A percentile compares a stretch with the other conserved stretches of the same genome.
These are phyloP conservation scores for Dexiosoma caninum DNA, from an alignment of 2,888 invertebrate genomes.

Conservation along the genomic window DNA sequence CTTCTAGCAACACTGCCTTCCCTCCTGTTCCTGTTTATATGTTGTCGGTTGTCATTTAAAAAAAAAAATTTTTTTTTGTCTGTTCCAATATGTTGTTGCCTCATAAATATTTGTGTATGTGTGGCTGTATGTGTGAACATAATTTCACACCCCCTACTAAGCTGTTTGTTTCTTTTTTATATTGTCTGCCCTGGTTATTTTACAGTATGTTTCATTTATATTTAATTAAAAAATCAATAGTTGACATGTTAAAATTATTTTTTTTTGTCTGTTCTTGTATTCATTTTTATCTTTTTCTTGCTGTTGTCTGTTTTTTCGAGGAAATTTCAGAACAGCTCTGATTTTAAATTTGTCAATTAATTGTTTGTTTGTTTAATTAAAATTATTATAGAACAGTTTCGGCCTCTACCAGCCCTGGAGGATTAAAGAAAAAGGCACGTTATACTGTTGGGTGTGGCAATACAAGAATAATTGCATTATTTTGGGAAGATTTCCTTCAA, in stretches of 20 bases:
- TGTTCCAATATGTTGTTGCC: background rate
- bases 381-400: too few relatives aligned
- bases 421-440: too few relatives aligned
- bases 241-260: constrained; percentile 48
- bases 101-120: background rate
- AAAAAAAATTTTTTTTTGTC: too few relatives aligned
- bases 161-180: constrained; percentile 2
- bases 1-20: background rate
- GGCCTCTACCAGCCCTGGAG: too few relatives aligned
- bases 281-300: background rate
- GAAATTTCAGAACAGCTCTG: background rate
- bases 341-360: background rate
- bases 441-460: background rate
- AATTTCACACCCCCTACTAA: constrained; percentile 26
- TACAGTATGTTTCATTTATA: constrained; percentile 48
- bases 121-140: background rate
- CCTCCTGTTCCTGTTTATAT: background rate
- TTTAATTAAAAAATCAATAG: constrained; percentile 63
- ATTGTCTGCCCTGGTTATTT: constrained; percentile 48
- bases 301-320: background rate
- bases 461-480: too few relatives aligned
- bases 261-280: background rate
- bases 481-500: too few relatives aligned
- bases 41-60: constrained; percentile 1
- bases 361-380: background rate